Evolutionary conservation across 2,888 invertebrate species (phyloP), one percentile per base, ranked within the genome.

Genomic region (Camptogramma bilineatum): DNA sequence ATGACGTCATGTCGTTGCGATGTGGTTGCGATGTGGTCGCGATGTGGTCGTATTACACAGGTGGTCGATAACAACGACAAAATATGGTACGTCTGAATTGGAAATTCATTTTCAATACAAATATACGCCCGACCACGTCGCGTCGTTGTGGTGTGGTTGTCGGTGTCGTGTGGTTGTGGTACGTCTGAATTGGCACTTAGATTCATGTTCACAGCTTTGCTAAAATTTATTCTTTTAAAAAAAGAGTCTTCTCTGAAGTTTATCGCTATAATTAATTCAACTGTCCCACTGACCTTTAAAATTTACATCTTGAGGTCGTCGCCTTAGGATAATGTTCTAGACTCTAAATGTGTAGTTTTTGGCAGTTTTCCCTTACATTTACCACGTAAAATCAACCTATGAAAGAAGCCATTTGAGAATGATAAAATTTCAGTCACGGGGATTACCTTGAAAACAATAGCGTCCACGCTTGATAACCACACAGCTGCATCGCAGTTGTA

Each of bases 391-490:
- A 16, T 44, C 7, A 13, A 1, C 16, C 10, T 7, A 17, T 4
- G 3, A 44, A 44, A 17, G 44, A 44, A 44, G 42, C 4, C 44
- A 44, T 31, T 55, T 47, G 21, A 47, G 4, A 50, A 34, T 52
- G 8, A 17, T 31, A 17, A 34, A 34, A 39, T 39, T 13, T 52
- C 31, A 21, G 52, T 34, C 52, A 44, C 42, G 57, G 57, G 31
- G 57, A 51, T 47, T 60, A 34, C 44, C 44, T 31, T 54, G 17
- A 31, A 52, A 31, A 64, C 63, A 64, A 64, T 54, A 54, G 53
- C 21, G 34, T 42, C 44, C 44, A 50, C 19, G 31, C 50, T 54
- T 54, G 46, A 53, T 54, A 34, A 16, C 51, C 57, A 28, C 18
- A 17, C 54, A 54, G 58, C 58, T 52, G 51, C 52, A 50, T 51